phyloP scores from a whole-genome alignment of 2,888 invertebrate species.

The Deroplatys truncata region DNA sequence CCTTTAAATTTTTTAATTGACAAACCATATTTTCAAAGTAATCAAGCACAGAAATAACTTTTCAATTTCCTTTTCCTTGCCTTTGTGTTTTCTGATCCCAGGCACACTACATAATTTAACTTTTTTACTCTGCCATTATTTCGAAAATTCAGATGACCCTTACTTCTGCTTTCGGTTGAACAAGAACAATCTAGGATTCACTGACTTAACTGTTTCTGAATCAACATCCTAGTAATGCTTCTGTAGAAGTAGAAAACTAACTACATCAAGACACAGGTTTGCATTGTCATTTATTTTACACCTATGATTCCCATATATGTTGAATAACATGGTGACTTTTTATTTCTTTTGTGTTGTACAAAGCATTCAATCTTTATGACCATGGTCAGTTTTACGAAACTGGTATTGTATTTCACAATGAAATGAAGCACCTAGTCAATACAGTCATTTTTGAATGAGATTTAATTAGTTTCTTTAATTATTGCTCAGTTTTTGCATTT shows the following conservation, averaged over 20 bases:
- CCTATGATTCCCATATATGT: not conserved
- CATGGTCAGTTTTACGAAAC: not conserved
- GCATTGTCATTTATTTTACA: not conserved
- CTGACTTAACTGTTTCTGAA: not conserved
- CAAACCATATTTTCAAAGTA: not conserved
- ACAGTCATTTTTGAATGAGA: not conserved
- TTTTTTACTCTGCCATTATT: not conserved
- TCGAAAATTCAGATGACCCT: too few relatives aligned
- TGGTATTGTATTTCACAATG: not conserved
- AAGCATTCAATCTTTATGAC: not conserved
- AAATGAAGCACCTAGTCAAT: not conserved
- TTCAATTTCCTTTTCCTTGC: not conserved
- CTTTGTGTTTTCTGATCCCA: not conserved
- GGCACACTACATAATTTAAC: not conserved
- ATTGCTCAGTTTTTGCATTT: too few relatives aligned
- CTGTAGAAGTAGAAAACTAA: conserved; percentile 7
- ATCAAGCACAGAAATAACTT: not conserved
- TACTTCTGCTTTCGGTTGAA: not conserved
- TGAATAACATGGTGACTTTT: not conserved
- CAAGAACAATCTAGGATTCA: not conserved
- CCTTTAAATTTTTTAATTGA: not conserved
- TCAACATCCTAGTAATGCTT: not conserved
- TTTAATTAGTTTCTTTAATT: not conserved
- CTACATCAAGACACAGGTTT: not conserved
- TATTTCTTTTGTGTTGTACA: not conserved